phyloP scores from a whole-genome alignment of 2,888 invertebrate genomes.

The Andricus curvator region DNA sequence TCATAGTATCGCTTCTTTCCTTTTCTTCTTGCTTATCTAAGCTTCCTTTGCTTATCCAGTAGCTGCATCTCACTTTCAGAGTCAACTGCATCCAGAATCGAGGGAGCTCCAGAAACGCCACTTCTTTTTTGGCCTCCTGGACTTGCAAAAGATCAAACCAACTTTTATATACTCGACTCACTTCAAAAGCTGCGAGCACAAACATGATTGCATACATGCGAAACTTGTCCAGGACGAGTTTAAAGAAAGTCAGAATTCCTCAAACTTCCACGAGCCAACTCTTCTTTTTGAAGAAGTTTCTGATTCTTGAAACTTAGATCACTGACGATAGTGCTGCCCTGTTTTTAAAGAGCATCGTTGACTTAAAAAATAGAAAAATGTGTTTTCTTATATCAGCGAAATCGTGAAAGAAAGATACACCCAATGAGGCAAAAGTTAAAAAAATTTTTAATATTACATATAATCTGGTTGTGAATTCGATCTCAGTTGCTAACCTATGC shows the following conservation, averaged over 20 bases:
- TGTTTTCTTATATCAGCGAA: no score
- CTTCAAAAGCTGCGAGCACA: constrained; percentile 20
- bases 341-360: no score
- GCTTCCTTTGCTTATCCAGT: background rate
- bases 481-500: no score
- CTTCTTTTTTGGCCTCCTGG: constrained; percentile 13
- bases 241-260: constrained; percentile 40
- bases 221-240: constrained; percentile 50
- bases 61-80: constrained; percentile 23
- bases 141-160: constrained; percentile 21
- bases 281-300: constrained; percentile 43
- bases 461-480: no score
- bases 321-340: no score
- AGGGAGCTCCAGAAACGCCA: background rate
- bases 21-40: background rate
- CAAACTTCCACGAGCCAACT: constrained; percentile 39
- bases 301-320: background rate
- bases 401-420: no score
- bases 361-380: no score
- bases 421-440: no score
- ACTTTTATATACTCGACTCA: constrained; percentile 1
- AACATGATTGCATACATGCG: constrained; percentile 8
- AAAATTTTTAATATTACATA: no score
- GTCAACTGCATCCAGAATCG: constrained; percentile 29
- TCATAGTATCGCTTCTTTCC: background rate